Percentiles rank a stretch among this genome's conserved stretches.
Evolutionary conservation across 2,113 vertebrate species (phyloP).

Genomic region (Polypterus senegalus): DNA sequence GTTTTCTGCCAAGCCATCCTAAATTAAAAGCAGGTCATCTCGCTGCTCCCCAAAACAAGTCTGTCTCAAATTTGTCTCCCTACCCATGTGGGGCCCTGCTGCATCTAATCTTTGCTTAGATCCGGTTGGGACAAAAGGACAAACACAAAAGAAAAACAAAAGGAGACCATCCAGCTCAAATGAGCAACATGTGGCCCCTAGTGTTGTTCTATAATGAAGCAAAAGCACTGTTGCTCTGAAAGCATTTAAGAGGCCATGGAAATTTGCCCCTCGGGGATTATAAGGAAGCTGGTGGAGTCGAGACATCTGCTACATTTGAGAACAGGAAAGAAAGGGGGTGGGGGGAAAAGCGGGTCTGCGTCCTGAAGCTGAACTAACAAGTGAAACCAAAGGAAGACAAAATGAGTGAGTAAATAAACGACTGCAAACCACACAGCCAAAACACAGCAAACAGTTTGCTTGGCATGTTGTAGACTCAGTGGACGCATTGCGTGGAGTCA

Average conservation of each 20-base stretch:
- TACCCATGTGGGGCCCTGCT: conserved; percentile 52
- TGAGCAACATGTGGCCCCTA: conserved; percentile 60
- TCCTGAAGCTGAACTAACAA: neutral
- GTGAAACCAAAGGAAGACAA: conserved; percentile 10
- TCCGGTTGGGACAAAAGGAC: conserved; percentile 10
- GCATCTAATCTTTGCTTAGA: conserved; percentile 1
- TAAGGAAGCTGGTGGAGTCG: conserved; percentile 21
- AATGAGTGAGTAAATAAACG: no score
- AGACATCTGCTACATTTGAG: conserved; percentile 25
- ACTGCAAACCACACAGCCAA: conserved; percentile 14
- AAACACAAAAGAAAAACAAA: conserved; percentile 31
- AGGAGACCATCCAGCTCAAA: conserved; percentile 58
- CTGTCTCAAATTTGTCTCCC: conserved; percentile 24
- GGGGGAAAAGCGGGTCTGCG: no score
- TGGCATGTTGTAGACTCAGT: conserved; percentile 27
- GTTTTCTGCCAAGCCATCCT: neutral
- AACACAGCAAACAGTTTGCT: conserved; percentile 31
- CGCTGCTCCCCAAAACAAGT: conserved; percentile 36
- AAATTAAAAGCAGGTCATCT: conserved; percentile 47
- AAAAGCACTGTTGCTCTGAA: conserved; percentile 41
- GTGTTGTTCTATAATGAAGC: conserved; percentile 56
- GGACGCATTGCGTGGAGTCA: conserved; percentile 22
- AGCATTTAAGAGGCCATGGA: conserved; percentile 31
- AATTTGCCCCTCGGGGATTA: conserved; percentile 32
- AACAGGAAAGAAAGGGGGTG: conserved; percentile 23